Evolutionary conservation across 2,113 vertebrate genomes (phyloP), one percentile per base, ranked within the genome.

Genomic region (Dicaeum eximium): DNA sequence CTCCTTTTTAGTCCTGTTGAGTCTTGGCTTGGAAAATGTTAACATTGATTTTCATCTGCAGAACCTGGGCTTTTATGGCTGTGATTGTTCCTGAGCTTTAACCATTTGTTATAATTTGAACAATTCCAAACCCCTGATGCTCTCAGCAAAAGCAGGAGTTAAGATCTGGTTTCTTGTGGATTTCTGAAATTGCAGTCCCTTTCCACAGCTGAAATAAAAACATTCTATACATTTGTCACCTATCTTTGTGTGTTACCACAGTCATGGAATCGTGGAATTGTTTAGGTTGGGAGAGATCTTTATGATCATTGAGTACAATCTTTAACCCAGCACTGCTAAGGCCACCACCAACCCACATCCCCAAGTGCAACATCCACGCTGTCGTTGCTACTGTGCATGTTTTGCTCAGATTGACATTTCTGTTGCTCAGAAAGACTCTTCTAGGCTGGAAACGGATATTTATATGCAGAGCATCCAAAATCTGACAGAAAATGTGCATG

Each of bases 1-100:
- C 97, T 97, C 97, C 95, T 97, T 97, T 97, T 97, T 83, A 97
- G 94, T 93, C 96, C 86, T 90, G 74, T 97, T 96, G 95, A 86
- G 66, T 70, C 91, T 95, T 95, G 96, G 96, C 94, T 97, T 35
- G 15, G 95, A 82, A 97, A 97, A 97, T 65, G 80, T 96, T 97
- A 95, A 96, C 97, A 91, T 92, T 93, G 95, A 97, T 97, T 98
- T 97, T 97, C 70, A 97, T 97, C 92, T 91, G 86, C 51, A 93
- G 89, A 97, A 96, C 94, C 93, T 93, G 92, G 24, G 87, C 96
- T 97, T 93, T 97, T 96, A 86, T 95, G 80, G 86, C 96, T 95
- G 65, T 89, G 93, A 80, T 94, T 96, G 88, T 95, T 97, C 60
- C 88, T 79, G 96, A 97, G 91, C 95, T 96, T 92, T 97, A 96